Evolutionary conservation across 1,140 invertebrate genomes (phyloP).

Genomic region (Diachasma alloeum): DNA sequence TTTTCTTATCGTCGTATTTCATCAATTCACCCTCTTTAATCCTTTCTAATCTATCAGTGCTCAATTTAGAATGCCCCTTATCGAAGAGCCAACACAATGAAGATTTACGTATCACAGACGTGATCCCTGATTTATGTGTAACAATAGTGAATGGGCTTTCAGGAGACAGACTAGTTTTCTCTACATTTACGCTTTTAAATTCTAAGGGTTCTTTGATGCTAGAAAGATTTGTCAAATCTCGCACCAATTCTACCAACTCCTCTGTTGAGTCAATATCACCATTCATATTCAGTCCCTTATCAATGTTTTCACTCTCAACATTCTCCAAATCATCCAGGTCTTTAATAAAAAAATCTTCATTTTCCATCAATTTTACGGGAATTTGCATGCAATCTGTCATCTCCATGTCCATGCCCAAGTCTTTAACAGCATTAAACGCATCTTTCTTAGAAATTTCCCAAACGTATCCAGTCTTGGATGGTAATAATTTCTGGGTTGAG

Average conservation of each 20-base stretch:
- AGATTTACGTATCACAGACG: slow-evolving; percentile 10
- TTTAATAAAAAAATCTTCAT: slow-evolving; percentile 3
- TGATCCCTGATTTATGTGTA: slow-evolving; percentile 1
- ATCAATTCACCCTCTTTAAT: not conserved
- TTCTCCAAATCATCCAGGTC: not conserved
- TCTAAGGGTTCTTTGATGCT: slow-evolving; percentile 8
- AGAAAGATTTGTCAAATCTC: slow-evolving; percentile 1
- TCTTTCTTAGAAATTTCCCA: not conserved
- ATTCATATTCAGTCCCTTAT: not conserved
- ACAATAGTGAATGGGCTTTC: slow-evolving; percentile 3
- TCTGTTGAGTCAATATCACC: not conserved
- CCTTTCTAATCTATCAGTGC: slow-evolving; percentile 11
- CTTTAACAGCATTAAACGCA: not conserved
- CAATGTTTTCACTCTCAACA: not conserved
- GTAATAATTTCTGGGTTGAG: too few relatives aligned
- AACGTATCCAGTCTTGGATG: too few relatives aligned
- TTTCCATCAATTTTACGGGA: not conserved
- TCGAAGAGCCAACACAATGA: slow-evolving; percentile 6
- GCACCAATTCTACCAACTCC: not conserved
- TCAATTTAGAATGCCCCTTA: slow-evolving; percentile 3
- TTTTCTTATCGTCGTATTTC: not conserved
- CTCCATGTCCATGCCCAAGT: not conserved
- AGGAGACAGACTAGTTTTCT: slow-evolving; percentile 9
- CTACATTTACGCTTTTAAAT: not conserved
- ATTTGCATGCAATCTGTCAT: not conserved